Evolutionary conservation across 2,113 vertebrate species (phyloP), one percentile per base, ranked within the genome.

Genomic region (Galemys pyrenaicus): DNA sequence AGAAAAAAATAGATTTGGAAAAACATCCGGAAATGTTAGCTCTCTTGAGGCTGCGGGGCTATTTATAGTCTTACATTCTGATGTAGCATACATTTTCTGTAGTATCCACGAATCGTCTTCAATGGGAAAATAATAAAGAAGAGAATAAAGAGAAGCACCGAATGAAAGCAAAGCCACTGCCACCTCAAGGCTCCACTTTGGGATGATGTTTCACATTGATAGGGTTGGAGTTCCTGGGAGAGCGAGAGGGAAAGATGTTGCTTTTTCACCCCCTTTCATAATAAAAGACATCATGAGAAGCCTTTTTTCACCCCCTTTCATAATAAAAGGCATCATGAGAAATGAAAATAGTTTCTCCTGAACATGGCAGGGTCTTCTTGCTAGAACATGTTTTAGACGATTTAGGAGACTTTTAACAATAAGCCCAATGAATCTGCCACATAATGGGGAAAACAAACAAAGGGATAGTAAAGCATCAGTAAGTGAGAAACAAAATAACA

Each of bases 161-260:
- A n/a, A 0, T 6, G 5, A 54, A 30, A 37, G 41, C 37, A 17
- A 60, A 37, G 35, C 5, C 70, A 44, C 44, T 2, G 6, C 13
- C 1, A 2, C 19, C 22, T 46, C 2, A 6, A n/a, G 60, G 26
- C 3, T 62, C n/a, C 68, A 1, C 3, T 16, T 10, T 11, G 9
- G 28, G 46, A 41, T n/a, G 51, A 16, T 44, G 71, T 62, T 91
- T 60, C 60, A 22, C 68, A 26, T 9, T 10, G 19, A 16, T 32
- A 44, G 54, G 70, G 64, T 3, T 22, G n/a, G 62, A 7, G 46
- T 7, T 81, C 60, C 39, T 3, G 22, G n/a, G 3, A 26, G 9
- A 1, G 7, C 1, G 10, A 49, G 67, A 58, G 13, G 60, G 3
- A 9, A 82, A 26, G 17, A 20, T 17, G 0, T 1, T 3, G 37